phyloP scores from a whole-genome alignment of 2,113 vertebrate species.

The Caranx melampygus region DNA sequence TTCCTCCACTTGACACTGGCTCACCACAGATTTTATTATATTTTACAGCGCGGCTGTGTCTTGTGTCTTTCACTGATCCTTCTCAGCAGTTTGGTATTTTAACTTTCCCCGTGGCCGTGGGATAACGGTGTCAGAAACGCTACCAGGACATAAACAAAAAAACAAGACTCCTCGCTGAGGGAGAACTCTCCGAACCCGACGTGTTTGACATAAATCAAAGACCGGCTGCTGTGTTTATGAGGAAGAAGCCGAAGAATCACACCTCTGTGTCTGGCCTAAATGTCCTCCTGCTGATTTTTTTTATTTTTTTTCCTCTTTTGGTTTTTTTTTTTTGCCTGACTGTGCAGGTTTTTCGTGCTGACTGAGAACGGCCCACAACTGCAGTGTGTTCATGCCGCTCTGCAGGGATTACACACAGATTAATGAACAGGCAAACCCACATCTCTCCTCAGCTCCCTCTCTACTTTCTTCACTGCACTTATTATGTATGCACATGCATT shows the following conservation, averaged over 20 bases:
- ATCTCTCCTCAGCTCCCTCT: conserved; percentile 3
- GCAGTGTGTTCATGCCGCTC: conserved; percentile 30
- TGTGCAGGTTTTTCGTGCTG: conserved; percentile 42
- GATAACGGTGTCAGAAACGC: conserved; percentile 7
- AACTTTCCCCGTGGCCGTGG: not conserved
- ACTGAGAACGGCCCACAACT: conserved; percentile 28
- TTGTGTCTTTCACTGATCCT: not conserved
- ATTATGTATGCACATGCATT: not conserved
- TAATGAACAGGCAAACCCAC: conserved; percentile 34
- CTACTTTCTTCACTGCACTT: not conserved
- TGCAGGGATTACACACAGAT: conserved; percentile 55
- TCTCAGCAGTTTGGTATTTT: not conserved
- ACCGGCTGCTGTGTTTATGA: conserved; percentile 4
- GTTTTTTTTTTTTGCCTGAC: conserved; percentile 44
- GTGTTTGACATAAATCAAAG: conserved; percentile 30
- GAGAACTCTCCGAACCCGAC: not conserved
- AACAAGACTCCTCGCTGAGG: conserved; percentile 3
- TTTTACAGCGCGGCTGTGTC: not conserved
- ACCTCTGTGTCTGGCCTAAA: conserved; percentile 38
- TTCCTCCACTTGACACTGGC: not conserved
- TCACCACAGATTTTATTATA: not conserved
- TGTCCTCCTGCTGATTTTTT: conserved; percentile 17
- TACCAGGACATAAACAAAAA: conserved; percentile 5
- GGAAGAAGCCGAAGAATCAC: conserved; percentile 29
- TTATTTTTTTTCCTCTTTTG: not conserved